A percentile compares a stretch with the other conserved stretches of the same genome.
Evolutionary conservation across 2,113 vertebrate species (phyloP).

Genomic region (Tychaedon coryphoeus): DNA sequence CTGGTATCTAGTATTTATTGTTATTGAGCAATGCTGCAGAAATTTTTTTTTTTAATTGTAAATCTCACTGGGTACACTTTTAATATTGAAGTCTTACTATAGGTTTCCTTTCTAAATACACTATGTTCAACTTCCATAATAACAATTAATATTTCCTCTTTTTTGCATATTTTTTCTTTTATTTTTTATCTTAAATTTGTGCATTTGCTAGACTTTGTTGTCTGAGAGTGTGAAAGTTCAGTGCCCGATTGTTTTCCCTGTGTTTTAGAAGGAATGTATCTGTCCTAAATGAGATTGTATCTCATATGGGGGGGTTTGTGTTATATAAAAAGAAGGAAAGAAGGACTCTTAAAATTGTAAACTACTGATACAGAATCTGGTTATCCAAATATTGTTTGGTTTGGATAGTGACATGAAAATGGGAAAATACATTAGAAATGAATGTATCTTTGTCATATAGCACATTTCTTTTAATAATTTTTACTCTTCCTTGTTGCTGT

Average conservation of each 20-base stretch:
- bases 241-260: not conserved
- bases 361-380: not conserved
- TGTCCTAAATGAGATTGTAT: not conserved
- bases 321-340: not conserved
- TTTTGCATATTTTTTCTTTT: not conserved
- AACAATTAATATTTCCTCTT: not conserved
- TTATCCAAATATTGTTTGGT: not conserved
- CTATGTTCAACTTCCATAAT: not conserved
- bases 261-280: not conserved
- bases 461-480: not conserved
- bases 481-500: not conserved
- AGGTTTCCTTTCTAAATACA: not conserved
- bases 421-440: not conserved
- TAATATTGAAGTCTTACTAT: not conserved
- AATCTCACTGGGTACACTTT: not conserved
- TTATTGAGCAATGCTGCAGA: not conserved
- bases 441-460: not conserved
- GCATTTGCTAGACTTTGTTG: not conserved
- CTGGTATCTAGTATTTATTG: fast-evolving
- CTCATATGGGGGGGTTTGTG: fast-evolving
- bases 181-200: not conserved
- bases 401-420: not conserved
- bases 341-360: not conserved
- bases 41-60: not conserved
- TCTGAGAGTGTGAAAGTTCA: not conserved